These are phyloP conservation scores for Gryllus bimaculatus DNA, from an alignment of 1,140 invertebrate genomes.

Conservation along the genomic window DNA sequence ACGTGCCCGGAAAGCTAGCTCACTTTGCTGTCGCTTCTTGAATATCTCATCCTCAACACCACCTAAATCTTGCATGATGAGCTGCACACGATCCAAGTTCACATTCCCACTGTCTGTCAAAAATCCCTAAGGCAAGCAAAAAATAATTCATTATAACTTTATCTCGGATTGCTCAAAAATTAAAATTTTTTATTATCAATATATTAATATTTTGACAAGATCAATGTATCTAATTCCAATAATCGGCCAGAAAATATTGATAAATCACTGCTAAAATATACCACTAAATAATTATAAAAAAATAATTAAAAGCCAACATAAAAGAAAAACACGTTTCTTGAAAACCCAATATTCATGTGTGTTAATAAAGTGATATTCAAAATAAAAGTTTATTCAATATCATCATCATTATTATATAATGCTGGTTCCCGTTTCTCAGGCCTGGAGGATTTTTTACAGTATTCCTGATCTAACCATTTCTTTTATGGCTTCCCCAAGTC, in stretches of 20 bases:
- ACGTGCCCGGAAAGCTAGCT: slow-evolving; percentile 67
- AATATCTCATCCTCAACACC: slow-evolving; percentile 97
- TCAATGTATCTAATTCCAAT: too few relatives aligned
- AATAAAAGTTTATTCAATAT: too few relatives aligned
- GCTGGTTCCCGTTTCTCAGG: too few relatives aligned
- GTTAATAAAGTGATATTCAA: too few relatives aligned
- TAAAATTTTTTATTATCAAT: too few relatives aligned
- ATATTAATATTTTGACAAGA: too few relatives aligned
- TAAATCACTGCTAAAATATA: not conserved
- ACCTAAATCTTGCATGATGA: slow-evolving; percentile 90
- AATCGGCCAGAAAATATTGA: not conserved
- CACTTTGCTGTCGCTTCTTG: slow-evolving; percentile 76
- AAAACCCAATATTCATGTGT: too few relatives aligned
- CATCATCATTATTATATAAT: too few relatives aligned
- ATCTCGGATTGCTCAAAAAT: too few relatives aligned
- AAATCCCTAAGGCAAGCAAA: slow-evolving; percentile 60
- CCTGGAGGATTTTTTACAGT: too few relatives aligned
- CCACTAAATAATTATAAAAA: not conserved
- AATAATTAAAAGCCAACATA: not conserved
- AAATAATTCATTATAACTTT: not conserved
- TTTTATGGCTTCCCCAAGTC: too few relatives aligned
- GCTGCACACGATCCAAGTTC: slow-evolving; percentile 82
- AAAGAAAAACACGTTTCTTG: not conserved
- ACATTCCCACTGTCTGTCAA: slow-evolving; percentile 92
- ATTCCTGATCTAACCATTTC: too few relatives aligned